Evolutionary conservation across 2,888 invertebrate species (phyloP).

Genomic region (Trachelus iudaicus): DNA sequence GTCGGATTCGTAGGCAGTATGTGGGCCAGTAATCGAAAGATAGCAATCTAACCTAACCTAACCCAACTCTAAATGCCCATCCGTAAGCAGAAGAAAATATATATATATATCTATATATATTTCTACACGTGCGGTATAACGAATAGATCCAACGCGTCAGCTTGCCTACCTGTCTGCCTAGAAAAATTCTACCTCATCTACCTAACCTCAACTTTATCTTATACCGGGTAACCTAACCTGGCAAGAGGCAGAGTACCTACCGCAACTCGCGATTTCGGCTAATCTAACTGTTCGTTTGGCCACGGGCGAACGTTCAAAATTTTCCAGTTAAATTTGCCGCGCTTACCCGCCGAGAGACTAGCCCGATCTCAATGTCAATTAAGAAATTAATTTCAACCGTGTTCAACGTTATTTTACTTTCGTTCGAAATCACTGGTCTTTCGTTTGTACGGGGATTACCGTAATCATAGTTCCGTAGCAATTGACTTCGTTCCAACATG

Average conservation of each 20-base stretch:
- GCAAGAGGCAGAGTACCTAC: background rate
- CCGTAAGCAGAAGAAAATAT: background rate
- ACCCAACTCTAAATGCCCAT: background rate
- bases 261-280: slow-evolving; percentile 17
- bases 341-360: background rate
- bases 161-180: background rate
- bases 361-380: background rate
- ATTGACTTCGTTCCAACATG: background rate
- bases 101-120: background rate
- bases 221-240: background rate
- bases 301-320: slow-evolving; percentile 6
- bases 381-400: background rate
- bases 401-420: background rate
- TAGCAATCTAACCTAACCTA: slow-evolving; percentile 2
- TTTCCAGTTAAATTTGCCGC: background rate
- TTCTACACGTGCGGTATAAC: background rate
- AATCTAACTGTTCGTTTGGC: slow-evolving; percentile 19
- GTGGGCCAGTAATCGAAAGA: slow-evolving; percentile 10
- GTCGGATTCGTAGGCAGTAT: background rate
- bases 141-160: background rate
- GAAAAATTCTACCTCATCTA: background rate
- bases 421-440: background rate
- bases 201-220: background rate
- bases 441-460: background rate
- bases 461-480: background rate